phyloP scores from a whole-genome alignment of 2,888 invertebrate species.

The Petrolisthes cinctipes region DNA sequence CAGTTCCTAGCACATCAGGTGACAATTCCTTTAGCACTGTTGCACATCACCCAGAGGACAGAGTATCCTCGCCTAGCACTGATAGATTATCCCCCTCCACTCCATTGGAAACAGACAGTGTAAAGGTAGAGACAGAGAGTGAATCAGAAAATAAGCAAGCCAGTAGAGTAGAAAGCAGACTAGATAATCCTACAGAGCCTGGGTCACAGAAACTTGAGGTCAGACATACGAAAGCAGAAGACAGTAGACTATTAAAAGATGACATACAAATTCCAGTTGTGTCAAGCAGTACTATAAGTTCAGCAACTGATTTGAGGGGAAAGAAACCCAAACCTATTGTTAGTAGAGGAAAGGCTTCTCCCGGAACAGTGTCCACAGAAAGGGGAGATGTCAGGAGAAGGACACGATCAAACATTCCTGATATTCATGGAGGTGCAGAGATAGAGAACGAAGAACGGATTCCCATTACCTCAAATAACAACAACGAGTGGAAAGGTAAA shows the following conservation, averaged over 20 bases:
- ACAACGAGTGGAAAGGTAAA: slow-evolving; percentile 55
- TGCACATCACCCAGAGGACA: slow-evolving; percentile 16
- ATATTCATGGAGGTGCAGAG: slow-evolving; percentile 27
- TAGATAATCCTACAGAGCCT: slow-evolving; percentile 16
- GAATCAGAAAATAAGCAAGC: slow-evolving; percentile 21
- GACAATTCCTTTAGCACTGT: slow-evolving; percentile 14
- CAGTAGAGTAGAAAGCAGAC: slow-evolving; percentile 32
- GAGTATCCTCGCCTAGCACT: slow-evolving; percentile 25
- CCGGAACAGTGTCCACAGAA: slow-evolving; percentile 23
- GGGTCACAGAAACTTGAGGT: slow-evolving; percentile 15
- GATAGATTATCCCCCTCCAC: slow-evolving; percentile 21
- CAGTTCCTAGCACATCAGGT: slow-evolving; percentile 52
- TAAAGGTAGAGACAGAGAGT: slow-evolving; percentile 9
- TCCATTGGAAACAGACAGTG: slow-evolving; percentile 19
- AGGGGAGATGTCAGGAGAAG: slow-evolving; percentile 39
- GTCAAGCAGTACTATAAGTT: slow-evolving; percentile 62
- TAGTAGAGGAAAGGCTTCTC: slow-evolving; percentile 7
- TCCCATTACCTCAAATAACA: slow-evolving; percentile 45
- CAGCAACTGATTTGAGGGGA: slow-evolving; percentile 33
- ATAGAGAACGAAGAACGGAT: slow-evolving; percentile 51
- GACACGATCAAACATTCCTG: slow-evolving; percentile 47
- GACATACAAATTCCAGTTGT: slow-evolving; percentile 65
- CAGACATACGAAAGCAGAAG: slow-evolving; percentile 16
- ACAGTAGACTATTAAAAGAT: slow-evolving; percentile 41
- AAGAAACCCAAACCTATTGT: slow-evolving; percentile 23